Evolutionary conservation across 2,113 vertebrate species (phyloP).

Genomic region (Rhabdornis inornatus): DNA sequence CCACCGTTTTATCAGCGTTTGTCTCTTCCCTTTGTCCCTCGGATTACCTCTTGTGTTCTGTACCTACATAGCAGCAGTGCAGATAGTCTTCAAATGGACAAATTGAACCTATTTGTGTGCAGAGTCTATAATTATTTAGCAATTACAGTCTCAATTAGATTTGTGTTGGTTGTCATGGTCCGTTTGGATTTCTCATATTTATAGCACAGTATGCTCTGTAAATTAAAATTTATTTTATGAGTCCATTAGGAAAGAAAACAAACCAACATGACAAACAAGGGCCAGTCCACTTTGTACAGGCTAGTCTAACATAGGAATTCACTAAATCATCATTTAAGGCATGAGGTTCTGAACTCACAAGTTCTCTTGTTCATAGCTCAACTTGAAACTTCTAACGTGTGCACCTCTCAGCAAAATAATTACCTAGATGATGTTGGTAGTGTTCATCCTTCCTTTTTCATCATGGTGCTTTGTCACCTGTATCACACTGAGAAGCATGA

Average conservation of each 20-base stretch:
- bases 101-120: background rate
- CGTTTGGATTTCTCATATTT: background rate
- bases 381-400: background rate
- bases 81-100: background rate
- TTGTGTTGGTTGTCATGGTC: background rate
- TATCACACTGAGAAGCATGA: accelerated
- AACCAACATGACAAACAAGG: background rate
- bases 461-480: background rate
- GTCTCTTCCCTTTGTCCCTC: background rate
- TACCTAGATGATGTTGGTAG: background rate
- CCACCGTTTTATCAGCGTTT: background rate
- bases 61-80: background rate
- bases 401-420: background rate
- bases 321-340: background rate
- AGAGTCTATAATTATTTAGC: background rate
- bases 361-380: background rate
- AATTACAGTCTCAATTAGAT: background rate
- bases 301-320: background rate
- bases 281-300: background rate
- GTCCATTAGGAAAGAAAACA: background rate
- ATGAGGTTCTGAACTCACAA: background rate
- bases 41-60: background rate
- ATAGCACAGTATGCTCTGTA: background rate
- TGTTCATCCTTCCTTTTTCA: background rate
- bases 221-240: background rate